Percentiles rank a stretch among this genome's conserved stretches.
Conservation (phyloP, 2,797 vertebrate genomes). For the Melanogrammus aeglefinus region DNA sequence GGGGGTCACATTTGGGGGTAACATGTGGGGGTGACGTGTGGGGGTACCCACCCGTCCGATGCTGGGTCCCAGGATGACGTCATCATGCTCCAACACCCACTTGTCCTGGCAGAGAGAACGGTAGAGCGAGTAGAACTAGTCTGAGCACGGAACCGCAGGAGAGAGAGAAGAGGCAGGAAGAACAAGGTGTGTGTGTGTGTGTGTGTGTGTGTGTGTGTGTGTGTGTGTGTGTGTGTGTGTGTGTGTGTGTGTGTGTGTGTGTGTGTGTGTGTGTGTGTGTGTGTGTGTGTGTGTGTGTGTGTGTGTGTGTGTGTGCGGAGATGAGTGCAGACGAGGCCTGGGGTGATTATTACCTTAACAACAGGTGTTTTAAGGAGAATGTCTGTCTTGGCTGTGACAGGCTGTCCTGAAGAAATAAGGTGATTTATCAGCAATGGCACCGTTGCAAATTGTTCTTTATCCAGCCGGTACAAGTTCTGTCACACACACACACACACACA, state of each 20-base stretch:
- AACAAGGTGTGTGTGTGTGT: background rate
- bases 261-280: background rate
- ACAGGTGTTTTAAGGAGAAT: constrained; percentile 79
- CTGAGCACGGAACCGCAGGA: constrained; percentile 16
- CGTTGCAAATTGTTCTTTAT: constrained; percentile 83
- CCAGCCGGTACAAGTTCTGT: constrained; percentile 85
- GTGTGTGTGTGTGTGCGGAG: constrained; percentile 6
- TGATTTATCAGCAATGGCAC: constrained; percentile 84
- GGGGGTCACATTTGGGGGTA: too few relatives aligned
- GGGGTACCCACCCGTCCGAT: constrained; percentile 85
- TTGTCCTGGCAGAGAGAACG: constrained; percentile 79
- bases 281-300: constrained; percentile 4
- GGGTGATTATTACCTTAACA: constrained; percentile 74
- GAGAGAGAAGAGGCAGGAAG: constrained; percentile 1
- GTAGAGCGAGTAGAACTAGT: background rate
- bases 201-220: background rate
- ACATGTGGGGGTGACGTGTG: background rate
- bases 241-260: background rate
- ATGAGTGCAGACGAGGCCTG: background rate
- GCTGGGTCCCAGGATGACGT: constrained; percentile 85
- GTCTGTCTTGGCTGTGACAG: constrained; percentile 82
- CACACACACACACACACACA: constrained; percentile 46
- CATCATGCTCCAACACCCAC: constrained; percentile 92
- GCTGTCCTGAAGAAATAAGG: constrained; percentile 75
- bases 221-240: constrained; percentile 5